These are phyloP conservation scores for Drosophila paranaensis DNA, from an alignment of 2,888 invertebrate genomes.

Conservation along the genomic window DNA sequence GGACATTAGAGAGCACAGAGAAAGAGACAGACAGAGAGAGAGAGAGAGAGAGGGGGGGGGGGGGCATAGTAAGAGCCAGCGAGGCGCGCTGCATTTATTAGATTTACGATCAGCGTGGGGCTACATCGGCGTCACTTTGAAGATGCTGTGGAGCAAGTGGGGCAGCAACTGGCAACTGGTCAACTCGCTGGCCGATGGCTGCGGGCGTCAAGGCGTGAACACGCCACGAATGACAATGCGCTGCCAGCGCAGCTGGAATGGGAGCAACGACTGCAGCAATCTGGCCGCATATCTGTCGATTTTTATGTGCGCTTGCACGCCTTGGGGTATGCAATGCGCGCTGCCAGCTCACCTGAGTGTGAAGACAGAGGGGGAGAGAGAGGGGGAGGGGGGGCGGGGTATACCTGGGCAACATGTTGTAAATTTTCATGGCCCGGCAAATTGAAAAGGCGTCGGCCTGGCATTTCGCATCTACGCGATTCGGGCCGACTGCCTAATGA, in stretches of 20 bases:
- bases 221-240: slow-evolving; percentile 76
- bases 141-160: slow-evolving; percentile 51
- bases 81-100: slow-evolving; percentile 66
- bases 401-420: slow-evolving; percentile 41
- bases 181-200: slow-evolving; percentile 50
- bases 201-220: slow-evolving; percentile 81
- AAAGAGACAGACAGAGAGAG: neutral
- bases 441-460: slow-evolving; percentile 78
- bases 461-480: slow-evolving; percentile 70
- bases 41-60: neutral
- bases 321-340: slow-evolving; percentile 81
- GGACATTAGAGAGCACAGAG: slow-evolving; percentile 6
- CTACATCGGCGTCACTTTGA: slow-evolving; percentile 57
- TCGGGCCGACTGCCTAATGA: slow-evolving; percentile 63
- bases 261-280: slow-evolving; percentile 36
- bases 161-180: slow-evolving; percentile 13
- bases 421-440: slow-evolving; percentile 74
- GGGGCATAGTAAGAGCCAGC: neutral
- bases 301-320: slow-evolving; percentile 82
- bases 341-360: neutral
- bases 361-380: slow-evolving; percentile 18
- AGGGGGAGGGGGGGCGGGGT: neutral
- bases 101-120: slow-evolving; percentile 75
- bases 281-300: slow-evolving; percentile 77
- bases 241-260: slow-evolving; percentile 45